These are phyloP conservation scores for Regulus satrapa DNA, from an alignment of 2,113 vertebrate species.

Conservation along the genomic window DNA sequence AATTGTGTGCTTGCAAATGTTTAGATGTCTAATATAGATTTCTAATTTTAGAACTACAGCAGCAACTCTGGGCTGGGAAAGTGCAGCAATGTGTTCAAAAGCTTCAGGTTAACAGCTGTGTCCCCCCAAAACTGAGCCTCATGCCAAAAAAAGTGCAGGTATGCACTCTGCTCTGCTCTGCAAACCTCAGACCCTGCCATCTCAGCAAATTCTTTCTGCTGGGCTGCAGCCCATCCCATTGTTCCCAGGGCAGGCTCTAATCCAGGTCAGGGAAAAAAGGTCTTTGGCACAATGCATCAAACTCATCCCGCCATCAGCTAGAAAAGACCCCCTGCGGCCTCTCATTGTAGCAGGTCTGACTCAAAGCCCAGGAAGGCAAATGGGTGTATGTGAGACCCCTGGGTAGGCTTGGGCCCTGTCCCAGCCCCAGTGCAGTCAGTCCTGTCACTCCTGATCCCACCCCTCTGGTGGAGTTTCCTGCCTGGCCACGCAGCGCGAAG, in stretches of 20 bases:
- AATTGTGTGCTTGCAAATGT: not conserved
- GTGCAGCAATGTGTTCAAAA: not conserved
- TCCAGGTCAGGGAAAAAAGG: conserved; percentile 55
- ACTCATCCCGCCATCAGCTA: conserved; percentile 12
- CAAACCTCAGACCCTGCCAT: conserved; percentile 44
- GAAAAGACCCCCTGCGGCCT: conserved; percentile 27
- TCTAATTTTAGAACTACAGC: not conserved
- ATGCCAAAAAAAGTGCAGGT: conserved; percentile 61
- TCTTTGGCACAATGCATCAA: conserved; percentile 53
- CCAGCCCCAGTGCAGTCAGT: not conserved
- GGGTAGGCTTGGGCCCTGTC: not conserved
- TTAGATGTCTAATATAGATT: conserved; percentile 5
- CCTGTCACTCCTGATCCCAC: not conserved
- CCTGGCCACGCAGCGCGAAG: not conserved
- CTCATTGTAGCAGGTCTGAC: conserved; percentile 30
- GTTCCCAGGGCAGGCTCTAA: conserved; percentile 54
- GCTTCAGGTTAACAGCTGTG: conserved; percentile 3
- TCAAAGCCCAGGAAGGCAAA: conserved; percentile 6
- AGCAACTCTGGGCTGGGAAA: not conserved
- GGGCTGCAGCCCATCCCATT: conserved; percentile 52
- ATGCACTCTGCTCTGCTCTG: conserved; percentile 58
- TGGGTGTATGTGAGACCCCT: not conserved
- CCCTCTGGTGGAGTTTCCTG: not conserved
- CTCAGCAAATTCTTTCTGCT: conserved; percentile 64
- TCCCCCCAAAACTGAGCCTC: conserved; percentile 24